These are phyloP conservation scores for Ceratoteleas bidentatus DNA, from an alignment of 1,140 invertebrate species.

Conservation along the genomic window DNA sequence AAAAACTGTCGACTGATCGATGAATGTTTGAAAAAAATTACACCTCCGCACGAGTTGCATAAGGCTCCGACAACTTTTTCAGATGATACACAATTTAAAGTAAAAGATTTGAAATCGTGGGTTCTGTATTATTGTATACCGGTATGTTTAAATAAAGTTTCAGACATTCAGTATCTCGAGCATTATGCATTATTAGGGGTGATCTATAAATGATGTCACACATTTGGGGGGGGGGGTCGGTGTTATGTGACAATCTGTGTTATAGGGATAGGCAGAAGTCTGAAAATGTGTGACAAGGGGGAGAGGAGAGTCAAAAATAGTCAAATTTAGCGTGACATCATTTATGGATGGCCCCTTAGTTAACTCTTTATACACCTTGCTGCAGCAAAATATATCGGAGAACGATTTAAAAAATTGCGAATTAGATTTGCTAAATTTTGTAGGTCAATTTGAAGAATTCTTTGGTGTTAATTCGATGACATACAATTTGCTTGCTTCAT, in stretches of 20 bases:
- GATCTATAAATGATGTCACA: too few species aligned
- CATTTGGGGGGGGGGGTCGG: too few species aligned
- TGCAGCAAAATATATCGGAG: constrained; percentile 14
- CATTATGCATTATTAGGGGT: constrained; percentile 28
- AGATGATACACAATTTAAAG: constrained; percentile 2
- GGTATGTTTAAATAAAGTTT: constrained; percentile 20
- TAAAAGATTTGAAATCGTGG: constrained; percentile 5
- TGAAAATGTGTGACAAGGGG: too few species aligned
- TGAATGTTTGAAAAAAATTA: constrained; percentile 1
- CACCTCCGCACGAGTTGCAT: constrained; percentile 13
- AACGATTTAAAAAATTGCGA: constrained; percentile 47
- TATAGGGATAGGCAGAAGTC: too few species aligned
- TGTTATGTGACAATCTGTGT: too few species aligned
- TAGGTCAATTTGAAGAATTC: constrained; percentile 28
- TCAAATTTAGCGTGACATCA: too few species aligned
- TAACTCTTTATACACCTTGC: constrained; percentile 27
- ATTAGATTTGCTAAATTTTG: constrained; percentile 45
- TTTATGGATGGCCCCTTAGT: too few species aligned
- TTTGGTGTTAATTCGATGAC: constrained; percentile 44
- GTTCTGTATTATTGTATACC: constrained; percentile 33
- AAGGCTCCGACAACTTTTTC: constrained; percentile 6
- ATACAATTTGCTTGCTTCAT: constrained; percentile 47
- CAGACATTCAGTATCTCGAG: constrained; percentile 30
- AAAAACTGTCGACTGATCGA: background rate
- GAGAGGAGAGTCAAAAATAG: too few species aligned